Base-by-base conservation (phyloP, 2,113 vertebrate species). In the Percopsis transmontana region DNA sequence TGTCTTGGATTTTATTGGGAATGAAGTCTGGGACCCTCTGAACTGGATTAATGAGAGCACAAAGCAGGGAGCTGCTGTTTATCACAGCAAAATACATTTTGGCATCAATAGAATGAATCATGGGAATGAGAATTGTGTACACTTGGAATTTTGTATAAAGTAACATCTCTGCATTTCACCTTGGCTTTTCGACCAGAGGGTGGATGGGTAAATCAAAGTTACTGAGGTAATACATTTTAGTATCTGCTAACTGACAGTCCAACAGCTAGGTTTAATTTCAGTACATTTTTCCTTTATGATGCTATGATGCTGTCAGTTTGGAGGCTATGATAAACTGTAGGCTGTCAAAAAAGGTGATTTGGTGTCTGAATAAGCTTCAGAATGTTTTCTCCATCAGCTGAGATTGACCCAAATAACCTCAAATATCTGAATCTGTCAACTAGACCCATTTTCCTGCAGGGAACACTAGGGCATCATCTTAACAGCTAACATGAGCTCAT, bases 81-180 rank as follows among this genome's bases (percentile, higher is more conserved):
- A 77, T 56, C 39, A 60, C 61, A 58, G 69, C 65, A 71, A 61
- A 75, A 23, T 55, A 62, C 68, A 60, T 48, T 58, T 70, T 73
- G 68, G 58, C 58, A 61, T 71, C 75, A 18, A 45, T 24, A 61
- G 15, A 45, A 76, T 55, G 39, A 23, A 18, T 63, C 67, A 71
- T 38, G 2, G 21, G 15, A 68, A 60, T 33, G 27, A 33, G 27
- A 62, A 23, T 71, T 71, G 72, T 84, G 69, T 79, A 72, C 51
- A 20, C 70, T 68, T 85, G 62, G 78, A 70, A 64, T 70, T 41
- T 45, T 74, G 27, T 33, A 6, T 65, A 58, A 55, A 81, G 71
- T 63, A 33, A 76, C 18, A 63, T 76, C 83, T 88, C 88, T 88
- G 88, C 86, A 89, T 85, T 85, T 33, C 66, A 24, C 15, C n/a